A percentile compares a stretch with the other conserved stretches of the same genome.
Conservation (phyloP, 1,140 invertebrate genomes). For the Ericerus pela region DNA sequence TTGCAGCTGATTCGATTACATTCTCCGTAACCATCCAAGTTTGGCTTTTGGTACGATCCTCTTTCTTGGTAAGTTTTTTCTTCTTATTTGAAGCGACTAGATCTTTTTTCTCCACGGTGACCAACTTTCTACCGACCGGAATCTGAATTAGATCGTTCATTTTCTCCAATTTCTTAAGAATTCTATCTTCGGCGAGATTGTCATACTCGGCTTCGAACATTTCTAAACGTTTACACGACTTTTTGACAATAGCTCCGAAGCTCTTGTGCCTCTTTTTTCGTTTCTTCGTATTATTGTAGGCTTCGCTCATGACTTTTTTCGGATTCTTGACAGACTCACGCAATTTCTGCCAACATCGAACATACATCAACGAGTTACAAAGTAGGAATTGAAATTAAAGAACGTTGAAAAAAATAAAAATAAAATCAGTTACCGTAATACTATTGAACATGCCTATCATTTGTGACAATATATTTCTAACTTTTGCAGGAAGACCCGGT, state of each 20-base stretch:
- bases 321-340: neutral
- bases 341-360: neutral
- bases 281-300: neutral
- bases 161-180: neutral
- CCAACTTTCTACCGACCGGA: neutral
- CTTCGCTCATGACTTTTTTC: neutral
- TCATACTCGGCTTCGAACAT: neutral
- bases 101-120: neutral
- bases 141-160: neutral
- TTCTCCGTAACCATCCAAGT: too few relatives aligned
- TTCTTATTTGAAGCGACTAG: neutral
- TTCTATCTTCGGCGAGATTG: neutral
- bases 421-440: constrained; percentile 2
- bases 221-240: neutral
- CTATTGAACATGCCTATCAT: neutral
- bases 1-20: too few relatives aligned
- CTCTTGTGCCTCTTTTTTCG: neutral
- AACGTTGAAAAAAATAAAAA: neutral
- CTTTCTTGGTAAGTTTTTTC: neutral
- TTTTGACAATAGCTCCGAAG: neutral
- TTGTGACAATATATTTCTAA: neutral
- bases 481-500: neutral
- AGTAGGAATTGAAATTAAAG: neutral
- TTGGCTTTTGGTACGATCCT: too few relatives aligned
- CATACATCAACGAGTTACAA: neutral